Base-by-base conservation (phyloP, 2,888 invertebrate species). In the Campoletis raptor region DNA sequence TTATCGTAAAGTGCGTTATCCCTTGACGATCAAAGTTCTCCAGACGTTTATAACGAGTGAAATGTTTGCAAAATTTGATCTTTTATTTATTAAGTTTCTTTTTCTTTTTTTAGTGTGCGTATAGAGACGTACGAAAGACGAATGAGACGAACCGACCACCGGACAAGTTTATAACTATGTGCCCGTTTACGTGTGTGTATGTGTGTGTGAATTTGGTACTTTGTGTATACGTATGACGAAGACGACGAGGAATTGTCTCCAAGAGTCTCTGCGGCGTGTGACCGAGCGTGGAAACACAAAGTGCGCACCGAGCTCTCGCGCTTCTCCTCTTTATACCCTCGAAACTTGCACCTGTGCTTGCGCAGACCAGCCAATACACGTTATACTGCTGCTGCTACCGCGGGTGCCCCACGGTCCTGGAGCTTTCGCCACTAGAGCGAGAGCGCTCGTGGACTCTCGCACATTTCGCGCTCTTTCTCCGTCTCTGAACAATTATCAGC, bases 321-420 rank as follows among this genome's bases (percentile, higher is more conserved):
- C 91, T 91, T 90, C 92, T 90, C 90, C 92, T 90, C 92, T 92
- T 92, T 92, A 92, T 92, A 92, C 92, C 91, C 91, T 90, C 91
- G 91, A 92, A 82, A 91, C 90, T 92, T 92, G 90, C 90, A 92
- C 92, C 92, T 92, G 92, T 92, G 92, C 92, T 92, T 92, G 92
- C 92, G 92, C 92, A 92, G 88, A 89, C 85, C 86, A 74, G 66
- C 83, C 21, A 79, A 67, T 48, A 69, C 83, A 70, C 69, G 85
- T 77, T 73, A 48, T 61, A 45, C 24, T 40, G 67, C 78, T 78
- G 64, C 76, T 64, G 64, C 57, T 61, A 40, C 61, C 42, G 61
- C 61, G 52, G 61, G 72, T 81, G 72, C 61, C 48, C 72, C 72
- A 40, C 81, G 74, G 45, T 82, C 82, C 76, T 76, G 69, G 80